Evolutionary conservation across 2,888 invertebrate species (phyloP).

Genomic region (Branchinecta sandiegonensis): DNA sequence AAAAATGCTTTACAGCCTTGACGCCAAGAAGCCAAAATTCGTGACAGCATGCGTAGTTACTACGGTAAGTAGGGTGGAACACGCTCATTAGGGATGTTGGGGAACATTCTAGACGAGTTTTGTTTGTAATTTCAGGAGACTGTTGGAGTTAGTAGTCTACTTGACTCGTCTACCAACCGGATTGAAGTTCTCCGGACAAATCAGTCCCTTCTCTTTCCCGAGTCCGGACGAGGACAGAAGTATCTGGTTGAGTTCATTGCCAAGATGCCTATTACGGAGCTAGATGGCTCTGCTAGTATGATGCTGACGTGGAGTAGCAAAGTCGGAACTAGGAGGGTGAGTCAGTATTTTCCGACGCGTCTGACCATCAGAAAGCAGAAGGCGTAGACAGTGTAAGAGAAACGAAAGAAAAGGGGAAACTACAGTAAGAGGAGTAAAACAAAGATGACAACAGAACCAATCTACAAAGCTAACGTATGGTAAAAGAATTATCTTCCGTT

Average conservation of each 20-base stretch:
- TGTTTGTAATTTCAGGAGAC: background rate
- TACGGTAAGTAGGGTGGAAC: too few relatives aligned
- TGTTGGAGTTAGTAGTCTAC: slow-evolving; percentile 17
- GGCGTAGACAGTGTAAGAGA: too few relatives aligned
- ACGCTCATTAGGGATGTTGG: too few relatives aligned
- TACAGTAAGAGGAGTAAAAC: too few relatives aligned
- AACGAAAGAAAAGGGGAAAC: too few relatives aligned
- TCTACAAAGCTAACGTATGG: too few relatives aligned
- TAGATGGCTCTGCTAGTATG: slow-evolving; percentile 7
- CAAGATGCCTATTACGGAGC: slow-evolving; percentile 12
- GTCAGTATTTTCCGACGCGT: background rate
- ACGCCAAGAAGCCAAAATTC: too few relatives aligned
- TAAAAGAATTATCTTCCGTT: too few relatives aligned
- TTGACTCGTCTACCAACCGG: slow-evolving; percentile 24
- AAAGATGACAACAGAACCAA: too few relatives aligned
- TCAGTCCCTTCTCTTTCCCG: slow-evolving; percentile 27
- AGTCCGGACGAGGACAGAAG: slow-evolving; percentile 26
- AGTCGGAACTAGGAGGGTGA: background rate
- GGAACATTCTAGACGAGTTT: background rate
- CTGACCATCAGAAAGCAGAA: too few relatives aligned
- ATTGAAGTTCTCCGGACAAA: slow-evolving; percentile 26
- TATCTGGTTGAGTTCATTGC: slow-evolving; percentile 28
- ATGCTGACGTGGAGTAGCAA: slow-evolving; percentile 2
- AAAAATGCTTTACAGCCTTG: too few relatives aligned
- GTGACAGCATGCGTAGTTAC: too few relatives aligned